Evolutionary conservation across 1,140 invertebrate species (phyloP).

Genomic region (Ladona fulva): DNA sequence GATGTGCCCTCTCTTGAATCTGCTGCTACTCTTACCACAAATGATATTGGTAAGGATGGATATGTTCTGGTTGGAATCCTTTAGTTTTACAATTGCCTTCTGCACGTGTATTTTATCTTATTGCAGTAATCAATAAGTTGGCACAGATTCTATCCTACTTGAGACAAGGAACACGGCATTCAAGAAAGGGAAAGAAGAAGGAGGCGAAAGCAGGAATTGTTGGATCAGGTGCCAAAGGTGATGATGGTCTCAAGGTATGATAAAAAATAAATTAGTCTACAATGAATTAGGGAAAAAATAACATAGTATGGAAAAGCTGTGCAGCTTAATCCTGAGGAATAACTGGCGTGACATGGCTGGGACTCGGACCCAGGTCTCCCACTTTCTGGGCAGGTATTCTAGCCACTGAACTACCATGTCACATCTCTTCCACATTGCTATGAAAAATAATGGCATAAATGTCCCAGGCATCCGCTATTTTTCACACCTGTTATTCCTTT

Average conservation of each 20-base stretch:
- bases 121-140: conserved; percentile 85
- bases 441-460: too few species aligned
- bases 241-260: not conserved
- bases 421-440: too few species aligned
- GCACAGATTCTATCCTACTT: conserved; percentile 95
- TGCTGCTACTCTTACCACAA: conserved; percentile 76
- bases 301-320: too few species aligned
- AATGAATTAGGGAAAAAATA: too few species aligned
- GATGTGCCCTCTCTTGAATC: conserved; percentile 78
- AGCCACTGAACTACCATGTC: too few species aligned
- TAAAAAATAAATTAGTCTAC: too few species aligned
- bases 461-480: too few species aligned
- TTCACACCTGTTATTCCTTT: too few species aligned
- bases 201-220: conserved; percentile 39
- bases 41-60: conserved; percentile 56
- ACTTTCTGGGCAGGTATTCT: too few species aligned
- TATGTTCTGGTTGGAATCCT: not conserved
- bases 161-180: conserved; percentile 64
- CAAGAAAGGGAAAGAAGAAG: conserved; percentile 67
- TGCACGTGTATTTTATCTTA: conserved; percentile 24
- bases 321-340: too few species aligned
- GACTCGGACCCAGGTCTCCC: too few species aligned
- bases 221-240: conserved; percentile 11
- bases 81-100: not conserved
- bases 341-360: too few species aligned